phyloP scores from a whole-genome alignment of 2,113 vertebrate species.

The Bufo bufo region DNA sequence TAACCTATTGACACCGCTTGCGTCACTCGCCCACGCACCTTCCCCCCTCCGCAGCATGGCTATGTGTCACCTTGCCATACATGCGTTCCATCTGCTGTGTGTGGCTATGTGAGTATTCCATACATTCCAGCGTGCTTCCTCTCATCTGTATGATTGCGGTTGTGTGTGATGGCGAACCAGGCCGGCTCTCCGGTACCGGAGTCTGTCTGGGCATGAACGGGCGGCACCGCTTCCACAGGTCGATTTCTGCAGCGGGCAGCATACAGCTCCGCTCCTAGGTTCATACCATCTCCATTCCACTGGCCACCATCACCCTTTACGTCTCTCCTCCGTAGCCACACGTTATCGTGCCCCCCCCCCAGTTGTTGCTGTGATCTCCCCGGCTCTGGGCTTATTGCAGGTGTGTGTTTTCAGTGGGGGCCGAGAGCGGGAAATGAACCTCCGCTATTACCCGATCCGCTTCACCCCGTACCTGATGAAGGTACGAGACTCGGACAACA shows the following conservation, averaged over 20 bases:
- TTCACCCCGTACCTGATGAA: constrained; percentile 88
- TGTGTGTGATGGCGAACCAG: too few relatives aligned
- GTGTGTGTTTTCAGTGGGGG: constrained; percentile 72
- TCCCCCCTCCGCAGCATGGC: constrained; percentile 1
- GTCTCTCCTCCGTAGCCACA: background rate
- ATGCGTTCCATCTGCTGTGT: background rate
- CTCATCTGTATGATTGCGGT: too few relatives aligned
- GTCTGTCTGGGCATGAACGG: background rate
- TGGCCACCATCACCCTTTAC: background rate
- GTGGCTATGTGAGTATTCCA: background rate
- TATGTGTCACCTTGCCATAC: background rate
- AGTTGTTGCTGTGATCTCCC: constrained; percentile 25
- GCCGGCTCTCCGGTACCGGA: background rate
- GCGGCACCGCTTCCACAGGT: background rate
- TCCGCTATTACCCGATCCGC: constrained; percentile 84
- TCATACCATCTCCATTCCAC: background rate
- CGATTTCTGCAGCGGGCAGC: background rate
- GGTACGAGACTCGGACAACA: constrained; percentile 75
- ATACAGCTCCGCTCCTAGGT: too few relatives aligned
- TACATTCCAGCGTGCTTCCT: too few relatives aligned
- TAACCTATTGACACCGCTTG: constrained; percentile 23
- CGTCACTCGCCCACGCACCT: constrained; percentile 38
- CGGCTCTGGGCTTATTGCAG: constrained; percentile 64
- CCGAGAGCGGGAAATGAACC: constrained; percentile 71
- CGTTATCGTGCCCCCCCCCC: background rate